These are phyloP conservation scores for Ceraclea dissimilis DNA, from an alignment of 2,888 invertebrate genomes.

Conservation along the genomic window DNA sequence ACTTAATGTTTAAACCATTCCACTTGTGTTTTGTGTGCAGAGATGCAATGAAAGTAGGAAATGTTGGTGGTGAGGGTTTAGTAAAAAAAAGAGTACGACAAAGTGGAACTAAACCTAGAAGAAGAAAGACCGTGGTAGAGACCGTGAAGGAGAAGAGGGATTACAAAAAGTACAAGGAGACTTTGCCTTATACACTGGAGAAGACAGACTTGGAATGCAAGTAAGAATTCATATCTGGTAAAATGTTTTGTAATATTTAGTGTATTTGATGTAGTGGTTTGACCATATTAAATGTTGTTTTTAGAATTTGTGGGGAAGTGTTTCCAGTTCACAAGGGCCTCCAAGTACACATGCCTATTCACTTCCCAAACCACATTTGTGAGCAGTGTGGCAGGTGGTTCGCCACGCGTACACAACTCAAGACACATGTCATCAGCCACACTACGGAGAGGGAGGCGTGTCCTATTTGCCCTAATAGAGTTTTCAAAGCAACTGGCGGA, in stretches of 20 bases:
- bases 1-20: too few species aligned
- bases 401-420: constrained; percentile 15
- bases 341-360: constrained; percentile 19
- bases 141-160: neutral
- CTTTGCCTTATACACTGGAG: constrained; percentile 17
- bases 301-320: constrained; percentile 18
- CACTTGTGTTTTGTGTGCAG: too few species aligned
- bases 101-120: neutral
- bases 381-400: constrained; percentile 18
- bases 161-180: constrained; percentile 1
- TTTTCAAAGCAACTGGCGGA: constrained; percentile 14
- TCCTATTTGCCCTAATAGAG: constrained; percentile 16
- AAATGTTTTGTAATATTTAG: too few species aligned
- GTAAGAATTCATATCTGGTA: neutral
- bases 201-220: constrained; percentile 20
- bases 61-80: neutral
- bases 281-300: neutral
- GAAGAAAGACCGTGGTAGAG: neutral
- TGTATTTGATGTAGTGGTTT: too few species aligned
- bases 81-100: neutral
- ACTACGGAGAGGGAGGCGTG: constrained; percentile 13
- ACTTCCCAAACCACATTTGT: constrained; percentile 22
- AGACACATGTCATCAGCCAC: constrained; percentile 13
- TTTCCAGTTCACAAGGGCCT: constrained; percentile 17
- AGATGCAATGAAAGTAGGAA: neutral